Base-by-base conservation (phyloP, 2,797 vertebrate species). In the Catamblyrhynchus diadema region DNA sequence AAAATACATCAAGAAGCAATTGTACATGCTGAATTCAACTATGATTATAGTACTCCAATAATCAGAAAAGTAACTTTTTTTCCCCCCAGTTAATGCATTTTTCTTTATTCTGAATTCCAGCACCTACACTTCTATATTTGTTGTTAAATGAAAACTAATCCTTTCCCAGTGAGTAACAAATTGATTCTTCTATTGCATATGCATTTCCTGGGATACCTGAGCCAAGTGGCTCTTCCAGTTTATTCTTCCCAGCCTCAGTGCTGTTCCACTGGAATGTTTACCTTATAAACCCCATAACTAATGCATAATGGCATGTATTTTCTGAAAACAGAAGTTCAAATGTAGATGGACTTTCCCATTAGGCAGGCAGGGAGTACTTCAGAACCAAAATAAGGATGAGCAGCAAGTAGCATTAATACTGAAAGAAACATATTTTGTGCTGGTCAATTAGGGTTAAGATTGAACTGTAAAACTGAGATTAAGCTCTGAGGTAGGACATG, bases 1-100 rank as follows among this genome's bases (percentile, higher is more conserved):
- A 82, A 87, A 78, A 96, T 86, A 72, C 73, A 92, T 92, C 88
- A 90, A 89, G 83, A 78, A 95, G 32, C 87, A 87, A 88, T 90
- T 93, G 78, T 77, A 77, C 89, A 25, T 62, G 73, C 30, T 83
- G 89, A 94, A 93, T 79, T 88, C 77, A 86, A 15, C 80, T 91
- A 60, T 67, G 90, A 94, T 90, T 94, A 48, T 39, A 33, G 27
- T 54, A 86, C 70, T 91, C 22, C 90, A 69, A 12, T 86, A 87
- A 74, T 71, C 41, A 94, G 71, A 83, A 82, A 89, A 94, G 33
- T 81, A 85, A 81, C 39, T 64, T 88, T 6, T 6, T 6, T 20
- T 10, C 1, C 7, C 50, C 32, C 24, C 56, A 83, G 45, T 57
- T 90, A 87, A 87, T 88, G 51, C 9, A 41, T 92, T 93, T 90